Evolutionary conservation across 2,888 invertebrate species (phyloP), one percentile per base, ranked within the genome.

Genomic region (Caenorhabditis drosophilae): DNA sequence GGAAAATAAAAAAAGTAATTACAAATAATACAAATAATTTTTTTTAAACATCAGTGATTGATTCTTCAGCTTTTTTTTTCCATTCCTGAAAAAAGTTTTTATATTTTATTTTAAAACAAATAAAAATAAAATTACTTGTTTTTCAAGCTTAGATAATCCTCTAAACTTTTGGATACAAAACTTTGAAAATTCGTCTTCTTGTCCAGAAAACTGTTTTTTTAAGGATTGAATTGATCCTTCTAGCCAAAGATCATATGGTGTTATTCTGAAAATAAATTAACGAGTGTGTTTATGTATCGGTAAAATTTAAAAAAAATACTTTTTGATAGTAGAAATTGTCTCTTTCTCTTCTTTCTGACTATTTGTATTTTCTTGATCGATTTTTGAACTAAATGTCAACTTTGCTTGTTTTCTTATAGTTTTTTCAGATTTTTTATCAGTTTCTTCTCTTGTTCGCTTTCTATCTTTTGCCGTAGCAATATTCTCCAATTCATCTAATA

Each of bases 91-190:
- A 31, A 31, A 31, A 53, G 49, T 61, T 49, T 48, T 48, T 47
- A 52, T 50, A 25, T 27, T 36, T 41, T 46, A 36, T 42, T 47
- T 51, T 20, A 23, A 46, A 52, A 53, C 47, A 27, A 42, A 31
- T n/a, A 27, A 23, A 44, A 50, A n/a, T 31, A 35, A 45, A 44
- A 31, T 42, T 15, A 42, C 42, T 1, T 73, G 61, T 26, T 70
- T 73, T 26, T 66, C 35, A 9, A 64, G 53, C 4, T 61, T 62
- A n/a, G 67, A 46, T 11, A 75, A 52, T 12, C 57, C 51, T 4
- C 70, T 50, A 58, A 64, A 75, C 16, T 55, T 40, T 18, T 69
- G 67, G 23, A 66, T 62, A 46, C 75, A 75, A 46, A 66, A 73
- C 47, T 67, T 67, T 12, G 56, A 27, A 36, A 69, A 75, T 11